phyloP scores from a whole-genome alignment of 2,888 invertebrate species.

The Tyria jacobaeae region DNA sequence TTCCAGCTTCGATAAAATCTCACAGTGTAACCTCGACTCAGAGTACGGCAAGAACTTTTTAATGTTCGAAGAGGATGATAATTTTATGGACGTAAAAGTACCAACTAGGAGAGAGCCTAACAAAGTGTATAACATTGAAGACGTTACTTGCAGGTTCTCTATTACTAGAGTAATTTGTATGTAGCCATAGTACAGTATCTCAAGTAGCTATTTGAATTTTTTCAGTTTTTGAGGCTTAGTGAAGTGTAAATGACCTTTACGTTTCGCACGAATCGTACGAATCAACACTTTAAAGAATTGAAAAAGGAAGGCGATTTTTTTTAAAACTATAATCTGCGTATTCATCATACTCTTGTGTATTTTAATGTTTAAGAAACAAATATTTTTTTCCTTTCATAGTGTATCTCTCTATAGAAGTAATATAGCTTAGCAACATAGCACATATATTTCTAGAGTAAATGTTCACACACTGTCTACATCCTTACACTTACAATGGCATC shows the following conservation, averaged over 20 bases:
- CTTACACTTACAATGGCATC: background rate
- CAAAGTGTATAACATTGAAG: slow-evolving; percentile 75
- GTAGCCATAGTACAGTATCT: background rate
- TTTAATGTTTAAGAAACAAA: no score
- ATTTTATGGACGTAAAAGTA: slow-evolving; percentile 56
- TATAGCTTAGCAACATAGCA: no score
- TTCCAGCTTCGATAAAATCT: slow-evolving; percentile 43
- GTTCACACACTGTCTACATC: background rate
- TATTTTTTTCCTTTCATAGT: no score
- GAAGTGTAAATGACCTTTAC: no score
- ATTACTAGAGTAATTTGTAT: background rate
- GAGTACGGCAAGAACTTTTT: slow-evolving; percentile 70
- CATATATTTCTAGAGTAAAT: no score
- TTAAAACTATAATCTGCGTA: no score
- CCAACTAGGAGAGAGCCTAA: slow-evolving; percentile 59
- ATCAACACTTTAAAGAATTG: no score
- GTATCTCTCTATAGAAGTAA: no score
- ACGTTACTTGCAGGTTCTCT: slow-evolving; percentile 75
- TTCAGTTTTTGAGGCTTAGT: background rate
- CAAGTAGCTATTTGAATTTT: background rate
- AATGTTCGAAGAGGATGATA: slow-evolving; percentile 74
- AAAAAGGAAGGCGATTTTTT: no score
- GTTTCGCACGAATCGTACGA: no score
- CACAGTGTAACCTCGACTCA: slow-evolving; percentile 74
- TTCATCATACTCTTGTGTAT: no score